phyloP scores from a whole-genome alignment of 1,140 invertebrate genomes.

The Zaprionus gabonicus region DNA sequence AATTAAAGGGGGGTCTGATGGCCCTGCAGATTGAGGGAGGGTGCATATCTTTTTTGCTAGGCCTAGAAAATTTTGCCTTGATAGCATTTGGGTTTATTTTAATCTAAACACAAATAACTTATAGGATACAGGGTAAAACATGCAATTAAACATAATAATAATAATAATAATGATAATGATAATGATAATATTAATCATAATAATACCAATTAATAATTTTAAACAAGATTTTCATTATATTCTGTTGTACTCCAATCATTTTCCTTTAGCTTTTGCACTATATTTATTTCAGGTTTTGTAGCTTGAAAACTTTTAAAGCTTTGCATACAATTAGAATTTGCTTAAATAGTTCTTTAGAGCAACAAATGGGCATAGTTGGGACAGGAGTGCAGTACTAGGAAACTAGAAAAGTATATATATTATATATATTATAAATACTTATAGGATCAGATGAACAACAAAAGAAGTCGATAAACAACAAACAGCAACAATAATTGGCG shows the following conservation, averaged over 20 bases:
- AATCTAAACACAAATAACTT: slow-evolving; percentile 71
- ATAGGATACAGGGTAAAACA: slow-evolving; percentile 84
- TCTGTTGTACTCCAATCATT: slow-evolving; percentile 38
- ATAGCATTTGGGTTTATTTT: slow-evolving; percentile 62
- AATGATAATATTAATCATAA: slow-evolving; percentile 28
- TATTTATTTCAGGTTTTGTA: slow-evolving; percentile 52
- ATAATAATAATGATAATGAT: slow-evolving; percentile 44
- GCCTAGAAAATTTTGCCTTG: slow-evolving; percentile 71
- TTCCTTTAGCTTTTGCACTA: slow-evolving; percentile 64
- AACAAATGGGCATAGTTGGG: slow-evolving; percentile 65
- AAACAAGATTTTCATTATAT: slow-evolving; percentile 36
- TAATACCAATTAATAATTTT: slow-evolving; percentile 35
- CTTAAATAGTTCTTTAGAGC: slow-evolving; percentile 58
- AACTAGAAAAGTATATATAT: slow-evolving; percentile 53
- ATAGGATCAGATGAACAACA: slow-evolving; percentile 43
- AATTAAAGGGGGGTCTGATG: slow-evolving; percentile 39
- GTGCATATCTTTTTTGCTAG: slow-evolving; percentile 72
- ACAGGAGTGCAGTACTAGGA: slow-evolving; percentile 52
- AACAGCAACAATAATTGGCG: slow-evolving; percentile 83
- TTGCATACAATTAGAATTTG: slow-evolving; percentile 73
- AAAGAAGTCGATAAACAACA: slow-evolving; percentile 53
- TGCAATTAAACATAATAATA: slow-evolving; percentile 77
- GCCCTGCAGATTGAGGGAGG: slow-evolving; percentile 40
- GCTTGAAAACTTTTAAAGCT: slow-evolving; percentile 62
- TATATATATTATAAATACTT: slow-evolving; percentile 42